Conservation (phyloP, 2,113 vertebrate genomes). For the Alectura lathami region DNA sequence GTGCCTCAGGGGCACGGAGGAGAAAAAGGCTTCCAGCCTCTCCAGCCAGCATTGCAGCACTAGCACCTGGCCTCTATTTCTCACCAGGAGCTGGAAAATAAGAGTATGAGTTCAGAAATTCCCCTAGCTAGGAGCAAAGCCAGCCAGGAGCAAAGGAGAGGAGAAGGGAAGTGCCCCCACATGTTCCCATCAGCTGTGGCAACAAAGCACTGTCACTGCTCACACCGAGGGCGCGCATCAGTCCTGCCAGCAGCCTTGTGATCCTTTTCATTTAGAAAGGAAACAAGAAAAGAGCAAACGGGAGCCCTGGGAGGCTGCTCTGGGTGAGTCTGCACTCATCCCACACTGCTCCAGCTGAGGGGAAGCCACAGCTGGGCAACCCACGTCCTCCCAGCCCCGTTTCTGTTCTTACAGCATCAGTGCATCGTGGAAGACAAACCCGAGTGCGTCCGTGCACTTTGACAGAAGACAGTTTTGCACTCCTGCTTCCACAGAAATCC, state of each 20-base stretch:
- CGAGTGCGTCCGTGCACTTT: too few relatives aligned
- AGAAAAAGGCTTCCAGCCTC: neutral
- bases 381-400: neutral
- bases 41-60: neutral
- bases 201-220: neutral
- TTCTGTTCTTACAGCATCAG: neutral
- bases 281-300: neutral
- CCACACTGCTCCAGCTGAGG: neutral
- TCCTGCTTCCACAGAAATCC: neutral
- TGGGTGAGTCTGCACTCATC: neutral
- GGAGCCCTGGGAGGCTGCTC: neutral
- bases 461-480: neutral
- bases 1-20: neutral
- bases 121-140: neutral
- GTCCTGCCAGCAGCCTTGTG: neutral
- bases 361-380: too few relatives aligned
- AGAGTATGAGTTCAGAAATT: neutral
- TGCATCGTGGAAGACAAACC: neutral
- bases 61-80: accelerated
- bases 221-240: accelerated
- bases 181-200: neutral
- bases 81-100: neutral
- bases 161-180: neutral
- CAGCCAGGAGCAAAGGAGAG: too few relatives aligned
- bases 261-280: neutral